Percentiles rank a stretch among this genome's conserved stretches.
Conservation (phyloP, 1,140 invertebrate species). For the Colletes latitarsis region DNA sequence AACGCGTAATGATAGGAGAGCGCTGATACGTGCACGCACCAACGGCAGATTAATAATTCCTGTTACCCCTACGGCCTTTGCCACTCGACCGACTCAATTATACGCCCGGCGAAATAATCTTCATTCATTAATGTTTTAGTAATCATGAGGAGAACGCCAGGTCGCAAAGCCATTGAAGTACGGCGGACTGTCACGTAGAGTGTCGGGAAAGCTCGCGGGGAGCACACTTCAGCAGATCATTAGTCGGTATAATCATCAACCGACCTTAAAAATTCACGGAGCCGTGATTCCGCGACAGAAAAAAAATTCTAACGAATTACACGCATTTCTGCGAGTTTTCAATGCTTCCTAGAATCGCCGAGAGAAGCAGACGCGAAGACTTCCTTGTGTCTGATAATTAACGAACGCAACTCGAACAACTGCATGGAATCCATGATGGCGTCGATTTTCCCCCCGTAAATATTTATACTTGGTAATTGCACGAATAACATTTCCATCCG, state of each 20-base stretch:
- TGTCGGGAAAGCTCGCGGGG: constrained; percentile 17
- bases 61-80: constrained; percentile 15
- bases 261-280: constrained; percentile 44
- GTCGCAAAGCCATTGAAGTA: constrained; percentile 13
- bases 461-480: not conserved
- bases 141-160: constrained; percentile 38
- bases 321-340: not conserved
- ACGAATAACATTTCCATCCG: too few species aligned
- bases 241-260: constrained; percentile 51
- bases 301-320: constrained; percentile 19
- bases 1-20: not conserved
- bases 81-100: constrained; percentile 51
- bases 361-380: not conserved
- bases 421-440: not conserved
- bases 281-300: not conserved
- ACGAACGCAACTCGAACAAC: not conserved
- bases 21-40: not conserved
- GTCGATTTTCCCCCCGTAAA: not conserved
- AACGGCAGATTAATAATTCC: constrained; percentile 19
- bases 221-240: constrained; percentile 45
- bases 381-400: constrained; percentile 6
- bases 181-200: constrained; percentile 40
- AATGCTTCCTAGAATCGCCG: not conserved
- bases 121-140: constrained; percentile 54
- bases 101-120: constrained; percentile 48